Conservation (phyloP, 1,140 invertebrate genomes). For the Cyclina sinensis region DNA sequence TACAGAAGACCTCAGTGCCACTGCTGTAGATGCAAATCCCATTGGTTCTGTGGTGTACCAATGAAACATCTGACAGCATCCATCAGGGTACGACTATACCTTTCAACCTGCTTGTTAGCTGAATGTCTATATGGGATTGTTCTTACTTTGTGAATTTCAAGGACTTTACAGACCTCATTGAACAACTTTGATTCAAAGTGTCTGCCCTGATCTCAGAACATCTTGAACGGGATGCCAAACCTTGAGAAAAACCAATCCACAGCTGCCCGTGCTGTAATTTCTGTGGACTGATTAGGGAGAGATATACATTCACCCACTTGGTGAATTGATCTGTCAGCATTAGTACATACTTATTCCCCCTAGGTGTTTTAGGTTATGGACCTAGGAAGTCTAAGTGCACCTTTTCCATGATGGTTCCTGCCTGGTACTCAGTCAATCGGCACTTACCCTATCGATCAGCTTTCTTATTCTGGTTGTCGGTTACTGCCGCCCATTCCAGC, state of each 20-base stretch:
- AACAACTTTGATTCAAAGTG: constrained; percentile 66
- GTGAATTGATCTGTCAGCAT: constrained; percentile 80
- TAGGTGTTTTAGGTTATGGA: constrained; percentile 26
- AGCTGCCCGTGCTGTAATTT: too few relatives aligned
- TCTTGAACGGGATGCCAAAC: constrained; percentile 65
- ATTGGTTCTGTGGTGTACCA: too few relatives aligned
- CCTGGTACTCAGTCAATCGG: constrained; percentile 14
- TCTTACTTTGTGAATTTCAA: constrained; percentile 71
- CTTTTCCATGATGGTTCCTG: constrained; percentile 20
- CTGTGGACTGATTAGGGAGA: constrained; percentile 70
- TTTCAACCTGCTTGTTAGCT: constrained; percentile 80
- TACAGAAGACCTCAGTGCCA: constrained; percentile 16
- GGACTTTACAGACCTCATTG: constrained; percentile 53
- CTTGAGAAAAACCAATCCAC: too few relatives aligned
- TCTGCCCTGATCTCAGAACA: constrained; percentile 67
- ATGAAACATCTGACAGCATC: too few relatives aligned
- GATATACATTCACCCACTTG: constrained; percentile 78
- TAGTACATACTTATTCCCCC: constrained; percentile 73
- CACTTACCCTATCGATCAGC: background rate
- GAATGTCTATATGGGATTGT: constrained; percentile 79
- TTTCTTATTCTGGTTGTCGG: constrained; percentile 56
- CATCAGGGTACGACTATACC: too few relatives aligned
- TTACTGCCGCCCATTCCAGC: background rate
- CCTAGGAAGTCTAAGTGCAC: constrained; percentile 30
- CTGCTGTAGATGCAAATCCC: constrained; percentile 72